Percentiles rank a stretch among this genome's conserved stretches.
These are phyloP conservation scores for Stramonita haemastoma DNA, from an alignment of 2,888 invertebrate species.

Conservation along the genomic window DNA sequence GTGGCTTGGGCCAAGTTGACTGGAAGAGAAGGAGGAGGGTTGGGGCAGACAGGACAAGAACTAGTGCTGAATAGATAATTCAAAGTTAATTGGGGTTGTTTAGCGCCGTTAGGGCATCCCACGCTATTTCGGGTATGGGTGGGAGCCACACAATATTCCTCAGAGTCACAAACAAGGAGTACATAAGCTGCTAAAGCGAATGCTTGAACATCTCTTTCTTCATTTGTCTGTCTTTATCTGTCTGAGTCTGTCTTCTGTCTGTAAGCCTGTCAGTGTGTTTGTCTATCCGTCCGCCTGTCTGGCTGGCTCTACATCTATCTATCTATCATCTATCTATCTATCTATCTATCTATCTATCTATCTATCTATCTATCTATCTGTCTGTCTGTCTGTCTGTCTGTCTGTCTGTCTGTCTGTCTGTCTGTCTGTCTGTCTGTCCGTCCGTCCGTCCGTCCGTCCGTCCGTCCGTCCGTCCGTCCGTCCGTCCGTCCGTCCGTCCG, in stretches of 20 bases:
- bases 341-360: neutral
- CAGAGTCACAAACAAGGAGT: too few species aligned
- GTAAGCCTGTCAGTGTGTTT: neutral
- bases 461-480: neutral
- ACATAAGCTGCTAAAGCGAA: too few species aligned
- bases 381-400: neutral
- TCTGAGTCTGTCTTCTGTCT: neutral
- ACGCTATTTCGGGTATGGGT: too few species aligned
- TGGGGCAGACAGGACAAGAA: too few species aligned
- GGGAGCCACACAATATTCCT: too few species aligned
- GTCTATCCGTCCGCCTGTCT: neutral
- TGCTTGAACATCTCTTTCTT: neutral
- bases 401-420: neutral
- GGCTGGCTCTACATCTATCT: neutral
- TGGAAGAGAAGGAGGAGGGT: too few species aligned
- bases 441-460: neutral
- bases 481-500: too few species aligned
- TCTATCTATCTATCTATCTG: neutral
- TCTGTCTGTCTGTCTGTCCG: too few species aligned
- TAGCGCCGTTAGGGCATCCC: too few species aligned
- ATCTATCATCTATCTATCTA: neutral
- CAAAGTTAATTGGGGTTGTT: too few species aligned
- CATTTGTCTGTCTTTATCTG: neutral
- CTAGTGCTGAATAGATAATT: too few species aligned
- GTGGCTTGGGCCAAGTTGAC: too few species aligned